These are phyloP conservation scores for Calyptommatus sinebrachiatus DNA, from an alignment of 2,113 vertebrate species.

Conservation along the genomic window DNA sequence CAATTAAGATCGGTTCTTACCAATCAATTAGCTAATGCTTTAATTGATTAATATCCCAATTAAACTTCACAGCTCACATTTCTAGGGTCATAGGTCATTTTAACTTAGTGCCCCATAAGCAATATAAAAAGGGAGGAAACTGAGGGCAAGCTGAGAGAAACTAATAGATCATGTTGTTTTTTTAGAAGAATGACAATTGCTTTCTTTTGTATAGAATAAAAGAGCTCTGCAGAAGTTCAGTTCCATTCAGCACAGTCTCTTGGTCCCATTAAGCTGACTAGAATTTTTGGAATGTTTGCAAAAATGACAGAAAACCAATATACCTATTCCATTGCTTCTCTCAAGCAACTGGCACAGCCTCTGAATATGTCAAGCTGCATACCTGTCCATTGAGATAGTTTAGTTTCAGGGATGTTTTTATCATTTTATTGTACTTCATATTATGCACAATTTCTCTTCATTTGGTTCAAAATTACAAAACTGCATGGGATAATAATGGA, in stretches of 20 bases:
- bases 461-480: background rate
- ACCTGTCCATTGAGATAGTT: background rate
- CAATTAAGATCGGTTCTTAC: constrained; percentile 4
- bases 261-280: background rate
- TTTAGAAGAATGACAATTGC: background rate
- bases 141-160: background rate
- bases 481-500: background rate
- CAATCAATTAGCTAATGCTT: constrained; percentile 1
- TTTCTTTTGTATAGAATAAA: background rate
- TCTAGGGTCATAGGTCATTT: background rate
- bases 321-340: background rate
- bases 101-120: constrained; percentile 7
- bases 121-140: background rate
- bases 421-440: background rate
- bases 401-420: background rate
- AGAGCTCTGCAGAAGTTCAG: background rate
- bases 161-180: background rate
- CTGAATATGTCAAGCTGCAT: background rate
- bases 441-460: background rate
- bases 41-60: constrained; percentile 18
- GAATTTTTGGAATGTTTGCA: background rate
- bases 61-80: background rate
- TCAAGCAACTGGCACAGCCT: background rate
- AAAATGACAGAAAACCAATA: background rate
- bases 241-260: background rate